These are phyloP conservation scores for Ophioderma brevispina DNA, from an alignment of 35 echinoderm and acorn worm genomes.

Conservation along the genomic window DNA sequence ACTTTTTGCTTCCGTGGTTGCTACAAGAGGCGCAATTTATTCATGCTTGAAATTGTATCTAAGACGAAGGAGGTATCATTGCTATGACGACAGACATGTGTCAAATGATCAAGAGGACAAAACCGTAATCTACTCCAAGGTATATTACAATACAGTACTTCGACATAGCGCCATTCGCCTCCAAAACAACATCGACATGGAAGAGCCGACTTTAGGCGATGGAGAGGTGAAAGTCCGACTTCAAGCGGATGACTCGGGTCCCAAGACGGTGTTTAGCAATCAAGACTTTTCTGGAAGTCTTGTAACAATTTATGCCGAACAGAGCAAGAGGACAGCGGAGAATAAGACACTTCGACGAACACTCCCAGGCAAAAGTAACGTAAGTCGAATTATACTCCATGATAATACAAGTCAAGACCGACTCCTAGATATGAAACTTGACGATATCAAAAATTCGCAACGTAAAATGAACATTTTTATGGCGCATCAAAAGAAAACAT, in stretches of 20 bases:
- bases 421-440: slow-evolving; percentile 67
- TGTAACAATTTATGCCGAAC: neutral
- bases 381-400: slow-evolving; percentile 54
- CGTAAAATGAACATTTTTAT: slow-evolving; percentile 42
- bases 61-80: too few relatives aligned
- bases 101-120: too few relatives aligned
- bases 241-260: neutral
- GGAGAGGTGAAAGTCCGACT: too few relatives aligned
- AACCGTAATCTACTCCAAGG: too few relatives aligned
- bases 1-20: too few relatives aligned
- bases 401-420: slow-evolving; percentile 70
- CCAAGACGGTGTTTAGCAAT: neutral
- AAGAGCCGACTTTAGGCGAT: too few relatives aligned
- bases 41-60: too few relatives aligned
- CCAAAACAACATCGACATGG: too few relatives aligned
- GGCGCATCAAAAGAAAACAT: slow-evolving; percentile 64
- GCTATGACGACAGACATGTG: too few relatives aligned
- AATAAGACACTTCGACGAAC: neutral
- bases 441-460: slow-evolving; percentile 45
- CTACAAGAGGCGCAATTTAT: too few relatives aligned
- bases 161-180: too few relatives aligned
- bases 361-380: slow-evolving; percentile 67
- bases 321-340: neutral
- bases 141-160: too few relatives aligned
- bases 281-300: neutral